phyloP scores from a whole-genome alignment of 2,113 vertebrate species.

The Baryphthengus martii region DNA sequence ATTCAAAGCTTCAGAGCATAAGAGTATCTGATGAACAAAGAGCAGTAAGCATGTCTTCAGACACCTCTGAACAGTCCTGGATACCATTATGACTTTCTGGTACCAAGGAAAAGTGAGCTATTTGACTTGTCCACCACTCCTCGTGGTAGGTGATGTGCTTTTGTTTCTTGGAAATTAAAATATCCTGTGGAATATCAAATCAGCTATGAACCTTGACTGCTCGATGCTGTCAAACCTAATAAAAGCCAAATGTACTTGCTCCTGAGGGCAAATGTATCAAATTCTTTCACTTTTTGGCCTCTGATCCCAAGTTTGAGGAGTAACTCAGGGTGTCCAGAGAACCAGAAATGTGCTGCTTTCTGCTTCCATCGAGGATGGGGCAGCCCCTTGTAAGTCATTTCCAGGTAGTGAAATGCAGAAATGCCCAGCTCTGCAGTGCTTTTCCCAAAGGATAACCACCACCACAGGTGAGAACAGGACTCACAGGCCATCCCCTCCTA shows the following conservation, averaged over 20 bases:
- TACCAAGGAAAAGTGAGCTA: not conserved
- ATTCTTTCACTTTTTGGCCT: not conserved
- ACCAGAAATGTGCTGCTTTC: not conserved
- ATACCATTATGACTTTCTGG: not conserved
- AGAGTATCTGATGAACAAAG: not conserved
- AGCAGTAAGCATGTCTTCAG: not conserved
- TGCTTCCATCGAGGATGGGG: rapidly evolving
- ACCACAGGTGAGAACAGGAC: not conserved
- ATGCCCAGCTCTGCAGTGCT: rapidly evolving
- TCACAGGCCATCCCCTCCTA: rapidly evolving
- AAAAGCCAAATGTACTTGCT: not conserved
- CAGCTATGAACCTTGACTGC: not conserved
- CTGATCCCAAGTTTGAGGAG: not conserved
- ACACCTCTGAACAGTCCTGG: not conserved
- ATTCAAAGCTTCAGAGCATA: not conserved
- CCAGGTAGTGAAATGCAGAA: not conserved
- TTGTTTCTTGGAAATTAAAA: not conserved
- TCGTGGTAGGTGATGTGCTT: not conserved
- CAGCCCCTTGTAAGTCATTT: not conserved
- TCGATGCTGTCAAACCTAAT: not conserved
- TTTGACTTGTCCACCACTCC: not conserved
- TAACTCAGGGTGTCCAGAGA: not conserved
- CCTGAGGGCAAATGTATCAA: not conserved
- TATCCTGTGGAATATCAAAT: not conserved
- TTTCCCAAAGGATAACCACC: not conserved